Evolutionary conservation across 2,888 invertebrate species (phyloP).

Genomic region (Scrobipalpa costella): DNA sequence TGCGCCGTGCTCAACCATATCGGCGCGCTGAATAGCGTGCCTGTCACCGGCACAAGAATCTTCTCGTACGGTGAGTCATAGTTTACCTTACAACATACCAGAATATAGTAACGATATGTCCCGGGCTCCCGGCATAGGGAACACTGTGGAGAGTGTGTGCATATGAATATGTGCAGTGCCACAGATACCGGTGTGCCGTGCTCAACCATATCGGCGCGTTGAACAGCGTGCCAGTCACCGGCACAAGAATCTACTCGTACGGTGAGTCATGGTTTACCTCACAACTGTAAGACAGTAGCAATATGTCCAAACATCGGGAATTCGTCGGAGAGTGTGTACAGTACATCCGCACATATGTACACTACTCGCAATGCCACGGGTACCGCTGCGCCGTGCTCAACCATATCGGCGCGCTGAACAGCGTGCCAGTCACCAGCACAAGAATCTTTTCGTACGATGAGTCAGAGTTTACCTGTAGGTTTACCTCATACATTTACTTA

Average conservation of each 20-base stretch:
- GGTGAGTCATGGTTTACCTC: constrained; percentile 76
- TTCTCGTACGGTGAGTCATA: constrained; percentile 94
- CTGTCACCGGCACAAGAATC: constrained; percentile 92
- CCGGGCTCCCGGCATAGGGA: constrained; percentile 97
- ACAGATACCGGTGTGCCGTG: constrained; percentile 95
- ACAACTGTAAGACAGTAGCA: constrained; percentile 87
- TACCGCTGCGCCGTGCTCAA: constrained; percentile 96
- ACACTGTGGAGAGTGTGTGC: constrained; percentile 96
- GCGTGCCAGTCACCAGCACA: constrained; percentile 92
- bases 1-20: constrained; percentile 97
- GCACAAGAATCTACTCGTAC: constrained; percentile 94
- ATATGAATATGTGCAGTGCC: constrained; percentile 94
- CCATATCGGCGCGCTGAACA: constrained; percentile 93
- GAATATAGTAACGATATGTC: constrained; percentile 92
- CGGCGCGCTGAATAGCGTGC: constrained; percentile 92
- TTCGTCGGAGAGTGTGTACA: constrained; percentile 96
- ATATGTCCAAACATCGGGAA: constrained; percentile 97
- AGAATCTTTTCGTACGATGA: constrained; percentile 96
- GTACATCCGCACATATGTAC: constrained; percentile 95
- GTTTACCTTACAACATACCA: neutral
- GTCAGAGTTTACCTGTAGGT: constrained; percentile 48
- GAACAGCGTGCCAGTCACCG: constrained; percentile 91
- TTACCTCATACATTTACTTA: too few species aligned
- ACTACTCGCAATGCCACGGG: constrained; percentile 94
- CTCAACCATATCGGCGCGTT: constrained; percentile 97